Base-by-base conservation (phyloP, 2,888 invertebrate genomes). In the Chaetoderma sp. region DNA sequence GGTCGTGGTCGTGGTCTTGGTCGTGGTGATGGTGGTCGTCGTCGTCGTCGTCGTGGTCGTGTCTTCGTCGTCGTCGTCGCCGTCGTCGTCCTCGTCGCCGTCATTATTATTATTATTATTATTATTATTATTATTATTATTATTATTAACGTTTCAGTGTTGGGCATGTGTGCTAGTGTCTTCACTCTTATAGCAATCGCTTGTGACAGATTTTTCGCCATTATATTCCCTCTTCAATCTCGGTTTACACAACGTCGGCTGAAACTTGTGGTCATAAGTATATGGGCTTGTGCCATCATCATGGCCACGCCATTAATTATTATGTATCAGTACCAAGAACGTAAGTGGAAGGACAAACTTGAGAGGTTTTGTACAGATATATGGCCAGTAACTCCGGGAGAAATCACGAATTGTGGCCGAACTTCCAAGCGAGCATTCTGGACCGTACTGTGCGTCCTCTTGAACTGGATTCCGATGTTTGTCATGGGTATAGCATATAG, bases 391-490 rank as follows among this genome's bases (percentile, higher is more conserved):
- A 56, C 60, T 66, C 57, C 30, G 47, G 52, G 30, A 57, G 75
- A 75, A 25, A n/a, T n/a, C n/a, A 75, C 75, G 0, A 65, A 57
- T 21, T 80, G 79, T 71, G 81, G 81, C 2, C 63, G 72, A 16
- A 72, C 65, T 27, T 77, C 79, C 0, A 78, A 78, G 52, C 68
- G 76, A 45, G 72, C 74, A 6, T 81, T 76, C 69, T 81, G 81
- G 81, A 77, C 76, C 16, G 70, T 76, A 27, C 75, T 81, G n/a
- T 72, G 77, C 18, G 76, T 76, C n/a, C 78, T 78, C 18, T 64
- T 79, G n/a, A 81, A 79, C 74, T 81, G 81, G 81, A 71, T 80
- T 25, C 81, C 80, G 1, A 80, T 81, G 81, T 50, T 78, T 2
- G 72, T 73, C 23, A 79, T 78, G 79, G 72, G 71, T 27, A 62